Evolutionary conservation across 2,797 vertebrate genomes (phyloP), one percentile per base, ranked within the genome.

Genomic region (Eulemur coronatus): DNA sequence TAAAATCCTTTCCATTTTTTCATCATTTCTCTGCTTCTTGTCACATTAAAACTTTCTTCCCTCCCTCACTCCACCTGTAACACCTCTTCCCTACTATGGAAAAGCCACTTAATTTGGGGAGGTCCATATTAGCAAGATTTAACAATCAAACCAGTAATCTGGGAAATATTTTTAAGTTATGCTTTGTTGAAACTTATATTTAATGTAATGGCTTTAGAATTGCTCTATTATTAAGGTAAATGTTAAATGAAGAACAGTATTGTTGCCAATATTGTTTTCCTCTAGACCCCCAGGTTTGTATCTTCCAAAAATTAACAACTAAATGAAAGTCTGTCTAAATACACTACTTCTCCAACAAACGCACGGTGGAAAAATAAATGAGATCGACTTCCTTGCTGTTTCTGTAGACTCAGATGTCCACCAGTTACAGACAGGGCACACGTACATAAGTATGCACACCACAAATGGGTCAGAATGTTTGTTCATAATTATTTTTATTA

Each of bases 1-100:
- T 26, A 28, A 55, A 33, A 52, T 57, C 11, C 6, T 15, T 48
- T 69, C 28, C 12, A 46, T 43, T 48, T 82, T 50, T 33, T 57
- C 12, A 10, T 63, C 1, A 24, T 11, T 26, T 33, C 17, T 7
- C 12, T n/a, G 14, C 2, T 63, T 9, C 35, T 43, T 6, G 0
- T 78, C 30, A 7, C 11, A 11, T 5, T 5, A 15, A n/a, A 14
- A 5, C 7, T 38, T 80, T 73, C 57, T 63, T 65, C 20, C 5
- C 3, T n/a, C n/a, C 3, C 15, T 8, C 2, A 7, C 11, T 38
- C 89, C 35, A 4, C 5, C 20, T 41, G 1, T 50, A 55, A 30
- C 35, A 55, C 14, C 9, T 75, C 1, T 35, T 10, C 35, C 22
- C 24, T 26, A 1, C 1, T 46, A 9, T 50, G 30, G 11, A 24